Conservation (phyloP, 1,140 invertebrate species). For the Aphaenogaster ashmeadi region DNA sequence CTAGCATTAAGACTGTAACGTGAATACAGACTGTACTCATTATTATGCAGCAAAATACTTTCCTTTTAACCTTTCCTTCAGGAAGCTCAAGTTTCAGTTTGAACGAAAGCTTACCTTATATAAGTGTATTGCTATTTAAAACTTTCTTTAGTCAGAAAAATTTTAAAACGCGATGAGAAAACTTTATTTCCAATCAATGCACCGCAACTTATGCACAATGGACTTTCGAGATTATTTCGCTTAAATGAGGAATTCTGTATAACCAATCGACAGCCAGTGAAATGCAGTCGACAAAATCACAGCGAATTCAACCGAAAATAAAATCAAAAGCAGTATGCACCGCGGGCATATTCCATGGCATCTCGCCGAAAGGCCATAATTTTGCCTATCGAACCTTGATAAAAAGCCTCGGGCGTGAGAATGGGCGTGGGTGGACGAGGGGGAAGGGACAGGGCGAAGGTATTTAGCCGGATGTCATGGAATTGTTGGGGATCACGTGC, state of each 20-base stretch:
- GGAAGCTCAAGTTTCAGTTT: conserved; percentile 32
- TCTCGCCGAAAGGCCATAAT: conserved; percentile 55
- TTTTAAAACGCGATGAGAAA: conserved; percentile 46
- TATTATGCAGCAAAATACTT: conserved; percentile 50
- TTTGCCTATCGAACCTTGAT: conserved; percentile 50
- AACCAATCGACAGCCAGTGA: conserved; percentile 8
- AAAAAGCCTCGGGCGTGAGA: conserved; percentile 32
- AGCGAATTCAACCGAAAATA: conserved; percentile 46
- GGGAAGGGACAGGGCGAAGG: conserved; percentile 2
- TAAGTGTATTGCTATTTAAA: conserved; percentile 47
- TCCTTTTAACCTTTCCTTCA: conserved; percentile 41
- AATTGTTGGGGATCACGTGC: conserved; percentile 58
- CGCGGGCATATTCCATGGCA: conserved; percentile 17
- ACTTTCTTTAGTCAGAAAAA: conserved; percentile 33
- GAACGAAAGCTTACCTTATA: conserved; percentile 44
- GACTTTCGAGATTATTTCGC: conserved; percentile 35
- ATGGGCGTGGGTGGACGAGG: not conserved
- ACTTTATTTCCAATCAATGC: conserved; percentile 45
- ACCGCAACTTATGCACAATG: not conserved
- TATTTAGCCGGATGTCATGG: conserved; percentile 57
- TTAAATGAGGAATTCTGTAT: conserved; percentile 33
- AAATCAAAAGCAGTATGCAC: conserved; percentile 44
- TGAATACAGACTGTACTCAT: not conserved
- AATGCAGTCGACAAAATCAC: conserved; percentile 34
- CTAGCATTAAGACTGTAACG: not conserved